phyloP scores from a whole-genome alignment of 2,888 invertebrate species.

The Phoenoteleia sp. region DNA sequence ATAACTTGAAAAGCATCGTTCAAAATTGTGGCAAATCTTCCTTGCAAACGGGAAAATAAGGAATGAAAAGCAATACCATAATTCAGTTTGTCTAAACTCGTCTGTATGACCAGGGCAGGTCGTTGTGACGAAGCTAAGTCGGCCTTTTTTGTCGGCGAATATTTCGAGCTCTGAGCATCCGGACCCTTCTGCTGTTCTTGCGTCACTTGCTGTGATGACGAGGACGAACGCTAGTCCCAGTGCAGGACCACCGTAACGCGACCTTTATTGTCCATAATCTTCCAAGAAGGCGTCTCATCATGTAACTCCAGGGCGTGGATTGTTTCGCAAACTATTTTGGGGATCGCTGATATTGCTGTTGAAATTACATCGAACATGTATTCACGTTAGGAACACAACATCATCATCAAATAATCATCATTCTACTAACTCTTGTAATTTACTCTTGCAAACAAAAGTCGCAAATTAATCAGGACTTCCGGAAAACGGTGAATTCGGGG shows the following conservation, averaged over 20 bases:
- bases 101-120: conserved; percentile 92
- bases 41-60: conserved; percentile 26
- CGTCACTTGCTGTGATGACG: conserved; percentile 86
- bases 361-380: conserved; percentile 70
- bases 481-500: neutral
- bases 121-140: conserved; percentile 87
- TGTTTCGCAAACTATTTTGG: conserved; percentile 99
- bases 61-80: conserved; percentile 75
- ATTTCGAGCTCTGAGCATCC: conserved; percentile 87
- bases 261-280: conserved; percentile 99
- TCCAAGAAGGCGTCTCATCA: conserved; percentile 99
- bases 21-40: too few species aligned
- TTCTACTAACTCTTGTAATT: conserved; percentile 25
- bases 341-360: conserved; percentile 97
- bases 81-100: conserved; percentile 90
- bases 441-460: conserved; percentile 7
- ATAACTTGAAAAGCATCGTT: too few species aligned
- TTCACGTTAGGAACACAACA: conserved; percentile 46
- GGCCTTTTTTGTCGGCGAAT: conserved; percentile 88
- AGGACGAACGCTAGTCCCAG: conserved; percentile 96
- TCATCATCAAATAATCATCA: conserved; percentile 54
- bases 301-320: conserved; percentile 98
- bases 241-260: conserved; percentile 98
- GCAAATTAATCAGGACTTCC: neutral
- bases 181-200: conserved; percentile 88